A percentile compares a stretch with the other conserved stretches of the same genome.
Conservation (phyloP, 2,888 invertebrate species). For the Sturmia bella region DNA sequence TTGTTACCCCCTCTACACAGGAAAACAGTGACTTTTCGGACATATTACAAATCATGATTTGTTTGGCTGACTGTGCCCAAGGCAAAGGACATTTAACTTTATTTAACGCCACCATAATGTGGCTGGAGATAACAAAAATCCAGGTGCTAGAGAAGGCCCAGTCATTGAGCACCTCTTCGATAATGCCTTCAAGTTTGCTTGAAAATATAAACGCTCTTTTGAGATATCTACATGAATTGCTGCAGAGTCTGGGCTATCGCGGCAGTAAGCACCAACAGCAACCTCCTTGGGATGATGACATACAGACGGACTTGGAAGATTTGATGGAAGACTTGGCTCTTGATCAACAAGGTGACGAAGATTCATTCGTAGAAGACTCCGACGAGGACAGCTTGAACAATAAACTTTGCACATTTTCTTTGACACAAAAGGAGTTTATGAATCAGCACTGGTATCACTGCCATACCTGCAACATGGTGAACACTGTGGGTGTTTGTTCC, state of each 20-base stretch:
- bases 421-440: slow-evolving; percentile 98
- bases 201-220: slow-evolving; percentile 92
- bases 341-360: slow-evolving; percentile 90
- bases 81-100: slow-evolving; percentile 88
- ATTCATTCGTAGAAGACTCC: slow-evolving; percentile 90
- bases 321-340: slow-evolving; percentile 95
- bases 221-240: slow-evolving; percentile 90
- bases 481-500: slow-evolving; percentile 98
- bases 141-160: slow-evolving; percentile 78
- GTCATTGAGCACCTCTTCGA: slow-evolving; percentile 69
- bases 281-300: slow-evolving; percentile 90
- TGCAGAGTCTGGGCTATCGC: slow-evolving; percentile 79
- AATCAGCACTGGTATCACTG: slow-evolving; percentile 99
- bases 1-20: slow-evolving; percentile 84
- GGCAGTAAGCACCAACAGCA: slow-evolving; percentile 85
- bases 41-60: slow-evolving; percentile 89
- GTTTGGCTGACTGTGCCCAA: slow-evolving; percentile 91
- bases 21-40: slow-evolving; percentile 90
- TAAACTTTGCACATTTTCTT: slow-evolving; percentile 97
- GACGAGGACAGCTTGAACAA: slow-evolving; percentile 82
- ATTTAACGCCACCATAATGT: slow-evolving; percentile 89
- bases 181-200: slow-evolving; percentile 82
- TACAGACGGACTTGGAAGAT: slow-evolving; percentile 88
- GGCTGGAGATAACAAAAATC: slow-evolving; percentile 88
- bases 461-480: slow-evolving; percentile 99